These are phyloP conservation scores for Streptopelia turtur DNA, from an alignment of 2,797 vertebrate species.

Conservation along the genomic window DNA sequence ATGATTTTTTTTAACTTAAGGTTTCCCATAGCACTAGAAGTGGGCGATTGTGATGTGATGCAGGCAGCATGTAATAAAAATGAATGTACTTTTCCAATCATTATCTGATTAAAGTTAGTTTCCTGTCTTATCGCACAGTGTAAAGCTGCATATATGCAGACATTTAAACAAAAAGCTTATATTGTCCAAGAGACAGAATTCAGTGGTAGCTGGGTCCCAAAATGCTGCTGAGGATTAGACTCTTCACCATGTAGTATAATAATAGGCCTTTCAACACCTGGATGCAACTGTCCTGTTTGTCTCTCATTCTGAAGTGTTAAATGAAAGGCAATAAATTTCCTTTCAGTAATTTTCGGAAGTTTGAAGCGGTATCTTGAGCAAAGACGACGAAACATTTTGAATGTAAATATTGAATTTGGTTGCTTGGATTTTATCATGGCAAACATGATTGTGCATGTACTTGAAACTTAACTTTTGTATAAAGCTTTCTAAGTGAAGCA, in stretches of 20 bases:
- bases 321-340: neutral
- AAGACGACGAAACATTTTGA: neutral
- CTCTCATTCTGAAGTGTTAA: neutral
- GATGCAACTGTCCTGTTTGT: neutral
- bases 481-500: neutral
- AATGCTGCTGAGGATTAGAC: neutral
- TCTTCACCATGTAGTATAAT: neutral
- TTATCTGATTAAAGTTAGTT: slow-evolving; percentile 1
- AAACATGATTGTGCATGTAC: neutral
- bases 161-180: neutral
- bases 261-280: neutral
- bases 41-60: neutral
- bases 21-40: neutral
- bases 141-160: neutral
- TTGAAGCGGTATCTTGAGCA: neutral
- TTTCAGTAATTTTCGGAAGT: neutral
- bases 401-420: neutral
- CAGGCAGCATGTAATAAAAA: neutral
- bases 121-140: neutral
- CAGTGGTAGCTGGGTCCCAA: neutral
- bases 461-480: neutral
- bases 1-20: neutral
- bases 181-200: neutral
- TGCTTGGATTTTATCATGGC: neutral
- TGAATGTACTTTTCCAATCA: neutral